Conservation (phyloP, 2,797 vertebrate species). For the Danio kyathit region DNA sequence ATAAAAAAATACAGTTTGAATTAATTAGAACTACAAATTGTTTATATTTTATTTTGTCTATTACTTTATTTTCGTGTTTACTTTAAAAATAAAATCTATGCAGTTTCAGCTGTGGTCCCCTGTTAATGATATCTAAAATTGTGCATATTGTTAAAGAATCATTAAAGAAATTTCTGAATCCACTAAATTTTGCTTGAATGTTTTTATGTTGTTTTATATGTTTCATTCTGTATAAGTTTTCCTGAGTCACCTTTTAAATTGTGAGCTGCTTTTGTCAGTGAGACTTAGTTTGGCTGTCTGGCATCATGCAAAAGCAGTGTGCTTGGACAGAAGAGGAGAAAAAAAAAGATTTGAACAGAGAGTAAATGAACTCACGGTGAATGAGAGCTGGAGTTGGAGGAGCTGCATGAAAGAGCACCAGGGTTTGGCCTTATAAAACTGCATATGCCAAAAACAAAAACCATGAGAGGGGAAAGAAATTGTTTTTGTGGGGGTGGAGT, state of each 20-base stretch:
- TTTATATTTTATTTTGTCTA: no score
- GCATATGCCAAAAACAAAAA: constrained; percentile 85
- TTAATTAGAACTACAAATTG: no score
- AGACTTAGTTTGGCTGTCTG: constrained; percentile 9
- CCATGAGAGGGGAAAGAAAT: constrained; percentile 73
- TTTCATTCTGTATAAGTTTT: not conserved
- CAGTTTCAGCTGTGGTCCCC: not conserved
- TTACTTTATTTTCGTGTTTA: no score
- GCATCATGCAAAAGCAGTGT: constrained; percentile 33
- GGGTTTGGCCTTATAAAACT: constrained; percentile 98
- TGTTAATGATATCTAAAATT: not conserved
- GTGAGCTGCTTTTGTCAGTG: not conserved
- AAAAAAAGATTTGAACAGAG: constrained; percentile 75
- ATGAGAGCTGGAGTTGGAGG: constrained; percentile 95
- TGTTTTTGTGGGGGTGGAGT: constrained; percentile 61
- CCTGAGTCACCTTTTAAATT: not conserved
- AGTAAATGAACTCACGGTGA: constrained; percentile 93
- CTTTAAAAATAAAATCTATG: no score
- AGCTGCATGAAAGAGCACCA: constrained; percentile 93
- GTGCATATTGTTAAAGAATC: not conserved
- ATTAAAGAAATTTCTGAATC: not conserved
- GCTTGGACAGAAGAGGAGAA: constrained; percentile 45
- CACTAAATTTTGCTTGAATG: not conserved
- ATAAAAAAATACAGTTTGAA: no score
- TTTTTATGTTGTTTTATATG: not conserved